These are phyloP conservation scores for Lapara coniferarum DNA, from an alignment of 2,888 invertebrate species.

Conservation along the genomic window DNA sequence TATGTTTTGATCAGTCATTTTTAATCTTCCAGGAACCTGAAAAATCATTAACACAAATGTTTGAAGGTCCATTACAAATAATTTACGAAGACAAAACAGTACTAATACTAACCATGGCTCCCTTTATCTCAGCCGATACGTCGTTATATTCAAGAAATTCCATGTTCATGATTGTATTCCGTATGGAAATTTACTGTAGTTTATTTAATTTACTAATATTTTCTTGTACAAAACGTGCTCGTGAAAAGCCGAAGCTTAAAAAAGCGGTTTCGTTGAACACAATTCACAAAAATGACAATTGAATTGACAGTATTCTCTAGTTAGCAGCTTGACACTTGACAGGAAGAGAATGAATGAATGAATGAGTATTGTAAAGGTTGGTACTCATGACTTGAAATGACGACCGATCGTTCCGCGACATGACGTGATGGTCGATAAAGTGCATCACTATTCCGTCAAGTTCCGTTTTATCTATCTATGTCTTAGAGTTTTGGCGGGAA, in stretches of 20 bases:
- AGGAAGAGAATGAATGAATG: constrained; percentile 3
- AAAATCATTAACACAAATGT: constrained; percentile 24
- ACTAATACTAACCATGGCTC: constrained; percentile 88
- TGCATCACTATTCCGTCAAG: too few relatives aligned
- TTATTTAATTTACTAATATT: constrained; percentile 12
- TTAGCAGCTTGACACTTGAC: too few relatives aligned
- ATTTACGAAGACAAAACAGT: neutral
- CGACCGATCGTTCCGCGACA: too few relatives aligned
- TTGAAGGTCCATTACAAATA: neutral
- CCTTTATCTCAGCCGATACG: constrained; percentile 92
- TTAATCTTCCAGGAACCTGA: constrained; percentile 95
- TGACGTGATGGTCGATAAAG: too few relatives aligned
- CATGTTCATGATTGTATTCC: constrained; percentile 67
- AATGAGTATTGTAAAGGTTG: neutral
- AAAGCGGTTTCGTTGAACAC: neutral
- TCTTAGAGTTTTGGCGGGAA: too few relatives aligned
- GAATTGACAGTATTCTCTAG: too few relatives aligned
- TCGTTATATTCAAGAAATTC: constrained; percentile 95
- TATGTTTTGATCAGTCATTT: constrained; percentile 95
- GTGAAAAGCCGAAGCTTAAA: neutral
- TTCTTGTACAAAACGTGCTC: neutral
- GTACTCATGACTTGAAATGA: too few relatives aligned
- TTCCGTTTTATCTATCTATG: too few relatives aligned
- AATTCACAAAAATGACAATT: neutral
- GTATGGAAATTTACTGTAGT: neutral